phyloP scores from a whole-genome alignment of 2,797 vertebrate species.

The Amphiprion clarkii region DNA sequence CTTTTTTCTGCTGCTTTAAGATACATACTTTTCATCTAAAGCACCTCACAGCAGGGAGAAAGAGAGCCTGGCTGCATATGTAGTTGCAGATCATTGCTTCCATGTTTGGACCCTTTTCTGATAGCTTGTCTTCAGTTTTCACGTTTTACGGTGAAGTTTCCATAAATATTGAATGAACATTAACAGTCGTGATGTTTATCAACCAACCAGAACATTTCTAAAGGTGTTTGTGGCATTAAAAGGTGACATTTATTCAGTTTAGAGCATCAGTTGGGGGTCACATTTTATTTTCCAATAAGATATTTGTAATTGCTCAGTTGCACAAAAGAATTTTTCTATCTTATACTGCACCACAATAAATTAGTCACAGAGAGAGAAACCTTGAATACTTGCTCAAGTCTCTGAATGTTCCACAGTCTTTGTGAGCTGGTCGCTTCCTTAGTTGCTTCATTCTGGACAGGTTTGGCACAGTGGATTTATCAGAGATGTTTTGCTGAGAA shows the following conservation, averaged over 20 bases:
- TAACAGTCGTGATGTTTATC: neutral
- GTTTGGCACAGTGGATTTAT: neutral
- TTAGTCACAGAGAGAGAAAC: neutral
- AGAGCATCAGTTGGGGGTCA: neutral
- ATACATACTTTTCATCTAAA: conserved; percentile 35
- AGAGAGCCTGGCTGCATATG: conserved; percentile 7
- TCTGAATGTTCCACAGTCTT: neutral
- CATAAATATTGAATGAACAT: neutral
- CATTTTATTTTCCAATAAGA: neutral
- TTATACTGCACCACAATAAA: conserved; percentile 1
- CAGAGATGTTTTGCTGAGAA: neutral
- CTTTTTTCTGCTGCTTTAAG: conserved; percentile 37
- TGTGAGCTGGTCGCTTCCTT: neutral
- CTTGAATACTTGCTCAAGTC: no score
- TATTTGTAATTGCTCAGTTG: neutral
- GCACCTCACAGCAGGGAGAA: conserved; percentile 3
- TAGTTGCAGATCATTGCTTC: conserved; percentile 33
- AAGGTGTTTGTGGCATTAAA: neutral
- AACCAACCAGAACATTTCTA: neutral
- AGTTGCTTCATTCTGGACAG: neutral
- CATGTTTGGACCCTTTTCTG: conserved; percentile 6
- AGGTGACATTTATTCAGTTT: neutral
- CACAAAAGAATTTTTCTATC: neutral
- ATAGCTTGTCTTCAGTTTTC: conserved; percentile 24
- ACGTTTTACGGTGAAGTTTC: conserved; percentile 7